Percentiles rank a stretch among this genome's conserved stretches.
These are phyloP conservation scores for Chrysolina oricalcia DNA, from an alignment of 2,888 invertebrate species.

Conservation along the genomic window DNA sequence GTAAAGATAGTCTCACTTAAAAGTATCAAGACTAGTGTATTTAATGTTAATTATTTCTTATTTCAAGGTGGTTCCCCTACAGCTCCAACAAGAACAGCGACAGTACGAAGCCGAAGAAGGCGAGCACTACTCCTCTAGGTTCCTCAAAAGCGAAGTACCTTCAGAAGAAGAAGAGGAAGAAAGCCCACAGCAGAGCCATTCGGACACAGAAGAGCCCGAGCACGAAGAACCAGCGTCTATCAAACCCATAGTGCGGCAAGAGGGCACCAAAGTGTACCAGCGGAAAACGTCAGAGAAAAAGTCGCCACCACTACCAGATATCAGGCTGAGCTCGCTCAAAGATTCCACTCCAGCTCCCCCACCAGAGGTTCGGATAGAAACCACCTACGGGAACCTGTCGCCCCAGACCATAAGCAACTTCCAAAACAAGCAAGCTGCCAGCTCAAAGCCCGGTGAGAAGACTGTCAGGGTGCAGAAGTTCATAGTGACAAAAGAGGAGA, in stretches of 20 bases:
- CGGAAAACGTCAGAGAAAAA: constrained; percentile 46
- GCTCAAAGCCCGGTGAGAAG: constrained; percentile 76
- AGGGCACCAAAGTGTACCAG: constrained; percentile 67
- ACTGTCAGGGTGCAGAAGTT: constrained; percentile 79
- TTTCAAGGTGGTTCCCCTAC: constrained; percentile 10
- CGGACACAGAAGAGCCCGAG: constrained; percentile 49
- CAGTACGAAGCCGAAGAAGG: constrained; percentile 53
- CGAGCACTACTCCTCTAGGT: constrained; percentile 64
- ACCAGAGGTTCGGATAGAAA: constrained; percentile 22
- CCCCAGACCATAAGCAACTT: constrained; percentile 51
- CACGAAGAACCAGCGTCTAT: constrained; percentile 58
- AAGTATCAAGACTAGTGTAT: constrained; percentile 9
- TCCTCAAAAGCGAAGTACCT: constrained; percentile 71
- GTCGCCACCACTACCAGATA: neutral
- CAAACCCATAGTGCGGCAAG: constrained; percentile 69
- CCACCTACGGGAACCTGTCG: constrained; percentile 6
- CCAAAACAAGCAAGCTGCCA: constrained; percentile 57
- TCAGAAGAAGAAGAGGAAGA: constrained; percentile 60
- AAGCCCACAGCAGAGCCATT: constrained; percentile 30
- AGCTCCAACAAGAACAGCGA: constrained; percentile 38
- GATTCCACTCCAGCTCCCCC: neutral
- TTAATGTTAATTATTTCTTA: neutral
- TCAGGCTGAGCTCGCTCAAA: constrained; percentile 20
- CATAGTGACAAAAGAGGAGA: constrained; percentile 80
- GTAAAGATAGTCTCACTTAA: neutral